phyloP scores from a whole-genome alignment of 1,140 invertebrate genomes.

The Galleria mellonella region DNA sequence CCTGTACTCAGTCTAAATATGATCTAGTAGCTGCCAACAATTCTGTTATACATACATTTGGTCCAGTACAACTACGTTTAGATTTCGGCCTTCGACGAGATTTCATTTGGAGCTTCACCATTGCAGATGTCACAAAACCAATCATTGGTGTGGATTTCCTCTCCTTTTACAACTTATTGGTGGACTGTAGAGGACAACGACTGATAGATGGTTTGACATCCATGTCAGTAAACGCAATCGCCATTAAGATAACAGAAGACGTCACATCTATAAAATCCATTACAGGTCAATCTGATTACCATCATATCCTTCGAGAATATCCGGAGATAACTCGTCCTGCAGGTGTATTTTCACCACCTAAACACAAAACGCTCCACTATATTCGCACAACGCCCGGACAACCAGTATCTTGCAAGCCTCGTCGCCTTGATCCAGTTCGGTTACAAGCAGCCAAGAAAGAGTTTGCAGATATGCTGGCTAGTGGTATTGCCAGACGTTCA shows the following conservation, averaged over 20 bases:
- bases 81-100: constrained; percentile 37
- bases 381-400: constrained; percentile 29
- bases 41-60: constrained; percentile 40
- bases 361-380: constrained; percentile 19
- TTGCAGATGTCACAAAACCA: constrained; percentile 44
- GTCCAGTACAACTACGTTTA: constrained; percentile 21
- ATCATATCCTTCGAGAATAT: constrained; percentile 13
- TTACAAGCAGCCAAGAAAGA: constrained; percentile 9
- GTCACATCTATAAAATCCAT: constrained; percentile 20
- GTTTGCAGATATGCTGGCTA: constrained; percentile 23
- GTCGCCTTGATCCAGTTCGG: constrained; percentile 42
- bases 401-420: constrained; percentile 41
- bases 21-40: constrained; percentile 12
- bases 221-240: no score
- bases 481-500: constrained; percentile 31
- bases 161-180: constrained; percentile 26
- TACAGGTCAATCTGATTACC: constrained; percentile 12
- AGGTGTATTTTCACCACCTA: constrained; percentile 7
- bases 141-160: constrained; percentile 59
- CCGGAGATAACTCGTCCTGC: constrained; percentile 21
- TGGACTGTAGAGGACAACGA: constrained; percentile 29
- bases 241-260: no score
- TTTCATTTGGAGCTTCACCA: constrained; percentile 51
- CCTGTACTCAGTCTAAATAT: constrained; percentile 1
- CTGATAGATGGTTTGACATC: constrained; percentile 19